Evolutionary conservation across 1,140 invertebrate species (phyloP).

Genomic region (Phthorimaea operculella): DNA sequence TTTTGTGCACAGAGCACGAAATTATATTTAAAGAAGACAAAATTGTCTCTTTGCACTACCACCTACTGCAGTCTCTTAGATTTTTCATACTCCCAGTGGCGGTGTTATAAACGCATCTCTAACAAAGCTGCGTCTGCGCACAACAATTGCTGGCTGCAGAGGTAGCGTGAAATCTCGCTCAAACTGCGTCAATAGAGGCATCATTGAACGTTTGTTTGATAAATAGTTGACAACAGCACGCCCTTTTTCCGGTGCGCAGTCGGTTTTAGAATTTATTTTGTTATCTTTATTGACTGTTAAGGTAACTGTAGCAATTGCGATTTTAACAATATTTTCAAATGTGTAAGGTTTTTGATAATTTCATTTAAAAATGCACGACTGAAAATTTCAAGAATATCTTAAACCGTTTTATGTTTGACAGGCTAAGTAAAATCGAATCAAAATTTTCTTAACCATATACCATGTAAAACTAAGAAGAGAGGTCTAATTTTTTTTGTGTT

Average conservation of each 20-base stretch:
- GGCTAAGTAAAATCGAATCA: no score
- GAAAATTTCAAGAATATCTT: no score
- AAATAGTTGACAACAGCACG: conserved; percentile 57
- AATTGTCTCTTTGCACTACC: background rate
- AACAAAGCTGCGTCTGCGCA: conserved; percentile 32
- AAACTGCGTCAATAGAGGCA: conserved; percentile 47
- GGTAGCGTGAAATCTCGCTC: conserved; percentile 51
- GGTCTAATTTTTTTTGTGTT: no score
- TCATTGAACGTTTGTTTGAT: conserved; percentile 58
- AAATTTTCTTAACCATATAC: no score
- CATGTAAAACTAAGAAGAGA: no score
- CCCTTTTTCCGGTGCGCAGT: conserved; percentile 32
- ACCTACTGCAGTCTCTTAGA: background rate
- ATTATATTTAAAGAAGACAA: background rate
- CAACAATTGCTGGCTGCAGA: conserved; percentile 43
- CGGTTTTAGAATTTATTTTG: no score
- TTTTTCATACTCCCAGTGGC: conserved; percentile 21
- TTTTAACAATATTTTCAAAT: no score
- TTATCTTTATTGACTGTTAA: background rate
- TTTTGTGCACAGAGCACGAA: no score
- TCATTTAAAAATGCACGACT: no score
- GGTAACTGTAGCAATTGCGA: background rate
- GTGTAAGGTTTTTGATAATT: no score
- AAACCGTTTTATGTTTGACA: no score
- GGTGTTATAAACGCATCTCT: conserved; percentile 28